A percentile compares a stretch with the other conserved stretches of the same genome.
These are phyloP conservation scores for Cossypha niveicapilla DNA, from an alignment of 2,797 vertebrate species.

Conservation along the genomic window DNA sequence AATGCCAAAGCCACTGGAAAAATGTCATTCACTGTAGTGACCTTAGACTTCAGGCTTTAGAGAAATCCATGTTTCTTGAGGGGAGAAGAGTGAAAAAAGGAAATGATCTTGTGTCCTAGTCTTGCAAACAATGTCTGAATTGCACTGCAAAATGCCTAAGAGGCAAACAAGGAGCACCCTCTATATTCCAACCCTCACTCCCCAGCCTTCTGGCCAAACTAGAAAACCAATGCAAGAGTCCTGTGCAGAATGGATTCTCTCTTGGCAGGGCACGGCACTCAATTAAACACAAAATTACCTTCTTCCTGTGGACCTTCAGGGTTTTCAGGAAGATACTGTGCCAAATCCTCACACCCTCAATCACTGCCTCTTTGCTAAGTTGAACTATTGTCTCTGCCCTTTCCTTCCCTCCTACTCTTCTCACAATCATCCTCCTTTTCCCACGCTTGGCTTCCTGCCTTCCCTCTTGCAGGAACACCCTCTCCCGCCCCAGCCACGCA, in stretches of 20 bases:
- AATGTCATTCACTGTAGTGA: background rate
- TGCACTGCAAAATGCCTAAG: background rate
- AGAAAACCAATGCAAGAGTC: background rate
- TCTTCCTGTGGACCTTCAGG: constrained; percentile 38
- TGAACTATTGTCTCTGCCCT: constrained; percentile 36
- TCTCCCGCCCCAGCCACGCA: fast-evolving
- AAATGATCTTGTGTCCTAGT: background rate
- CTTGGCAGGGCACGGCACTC: background rate
- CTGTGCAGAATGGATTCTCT: background rate
- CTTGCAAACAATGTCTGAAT: background rate
- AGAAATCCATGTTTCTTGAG: background rate
- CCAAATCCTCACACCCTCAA: constrained; percentile 35
- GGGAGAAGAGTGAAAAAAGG: background rate
- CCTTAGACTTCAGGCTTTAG: background rate
- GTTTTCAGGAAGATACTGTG: constrained; percentile 14
- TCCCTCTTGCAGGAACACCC: background rate
- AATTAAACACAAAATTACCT: constrained; percentile 20
- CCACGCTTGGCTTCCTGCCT: constrained; percentile 51
- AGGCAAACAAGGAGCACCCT: background rate
- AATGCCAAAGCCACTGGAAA: background rate
- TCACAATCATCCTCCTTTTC: constrained; percentile 37
- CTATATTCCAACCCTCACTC: background rate
- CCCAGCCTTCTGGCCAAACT: background rate
- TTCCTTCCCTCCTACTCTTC: constrained; percentile 48
- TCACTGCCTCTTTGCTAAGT: background rate